These are phyloP conservation scores for Prolemur simus DNA, from an alignment of 2,113 vertebrate genomes.

Conservation along the genomic window DNA sequence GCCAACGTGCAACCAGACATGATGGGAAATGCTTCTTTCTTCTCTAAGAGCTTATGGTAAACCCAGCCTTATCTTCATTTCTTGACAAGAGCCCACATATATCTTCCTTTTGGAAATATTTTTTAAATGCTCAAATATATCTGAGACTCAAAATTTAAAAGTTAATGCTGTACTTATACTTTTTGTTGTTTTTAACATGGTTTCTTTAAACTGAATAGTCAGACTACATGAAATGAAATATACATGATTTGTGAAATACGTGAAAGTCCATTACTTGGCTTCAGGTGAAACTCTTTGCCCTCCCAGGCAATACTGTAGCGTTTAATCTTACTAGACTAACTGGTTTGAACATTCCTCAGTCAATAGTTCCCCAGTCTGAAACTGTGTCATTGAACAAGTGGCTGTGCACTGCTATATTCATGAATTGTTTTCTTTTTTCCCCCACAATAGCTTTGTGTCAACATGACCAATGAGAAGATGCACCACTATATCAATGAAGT, in stretches of 20 bases:
- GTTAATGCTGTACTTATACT: not conserved
- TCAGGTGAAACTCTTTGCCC: not conserved
- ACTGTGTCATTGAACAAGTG: not conserved
- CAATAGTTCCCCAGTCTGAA: not conserved
- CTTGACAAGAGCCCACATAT: not conserved
- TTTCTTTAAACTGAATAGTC: not conserved
- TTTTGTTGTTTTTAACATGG: not conserved
- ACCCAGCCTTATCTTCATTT: not conserved
- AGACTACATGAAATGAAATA: not conserved
- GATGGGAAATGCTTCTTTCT: not conserved
- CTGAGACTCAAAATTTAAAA: not conserved
- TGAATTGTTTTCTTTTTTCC: constrained; percentile 56
- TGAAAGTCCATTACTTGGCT: not conserved
- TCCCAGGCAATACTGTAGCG: not conserved
- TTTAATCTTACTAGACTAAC: not conserved
- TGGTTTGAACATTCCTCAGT: fast-evolving
- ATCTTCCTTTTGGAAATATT: not conserved
- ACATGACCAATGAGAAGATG: constrained; percentile 97
- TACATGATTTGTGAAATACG: not conserved
- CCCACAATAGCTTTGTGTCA: constrained; percentile 92
- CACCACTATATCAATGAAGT: constrained; percentile 92
- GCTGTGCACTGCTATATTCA: not conserved
- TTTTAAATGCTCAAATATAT: not conserved
- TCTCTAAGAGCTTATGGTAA: too few relatives aligned
- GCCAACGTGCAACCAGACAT: fast-evolving